Percentiles rank a stretch among this genome's conserved stretches.
These are phyloP conservation scores for Spongia lamella DNA, from an alignment of 37 sponge, comb jelly and placozoan genomes.

Conservation along the genomic window DNA sequence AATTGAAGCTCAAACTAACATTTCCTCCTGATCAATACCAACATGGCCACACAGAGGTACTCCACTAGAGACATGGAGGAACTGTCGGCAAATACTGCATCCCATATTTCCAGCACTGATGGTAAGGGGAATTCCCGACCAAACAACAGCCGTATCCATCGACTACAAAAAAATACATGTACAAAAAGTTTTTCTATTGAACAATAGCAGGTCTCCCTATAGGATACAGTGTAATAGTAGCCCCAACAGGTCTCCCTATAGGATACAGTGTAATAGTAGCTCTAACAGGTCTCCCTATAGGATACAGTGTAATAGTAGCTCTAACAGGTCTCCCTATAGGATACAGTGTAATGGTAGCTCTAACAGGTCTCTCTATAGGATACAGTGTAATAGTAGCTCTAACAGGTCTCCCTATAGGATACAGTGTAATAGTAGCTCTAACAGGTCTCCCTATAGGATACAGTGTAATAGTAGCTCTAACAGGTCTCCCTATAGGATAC, in stretches of 20 bases:
- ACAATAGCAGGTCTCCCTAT: background rate
- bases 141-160: constrained; percentile 95
- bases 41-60: constrained; percentile 91
- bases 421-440: no score
- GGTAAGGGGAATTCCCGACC: constrained; percentile 93
- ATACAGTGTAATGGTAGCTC: no score
- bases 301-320: background rate
- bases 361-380: background rate
- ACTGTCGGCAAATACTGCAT: constrained; percentile 93
- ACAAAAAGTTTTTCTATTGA: background rate
- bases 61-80: constrained; percentile 81
- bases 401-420: no score
- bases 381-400: background rate
- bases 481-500: no score
- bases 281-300: no score
- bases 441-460: background rate
- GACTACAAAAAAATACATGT: constrained; percentile 41
- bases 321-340: background rate
- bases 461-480: background rate
- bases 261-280: no score
- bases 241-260: background rate
- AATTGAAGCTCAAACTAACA: constrained; percentile 53
- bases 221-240: background rate
- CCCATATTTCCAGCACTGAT: constrained; percentile 90
- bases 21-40: constrained; percentile 76